Percentiles rank a stretch among this genome's conserved stretches.
Conservation (phyloP, 2,113 vertebrate genomes). For the Pycnonotus jocosus region DNA sequence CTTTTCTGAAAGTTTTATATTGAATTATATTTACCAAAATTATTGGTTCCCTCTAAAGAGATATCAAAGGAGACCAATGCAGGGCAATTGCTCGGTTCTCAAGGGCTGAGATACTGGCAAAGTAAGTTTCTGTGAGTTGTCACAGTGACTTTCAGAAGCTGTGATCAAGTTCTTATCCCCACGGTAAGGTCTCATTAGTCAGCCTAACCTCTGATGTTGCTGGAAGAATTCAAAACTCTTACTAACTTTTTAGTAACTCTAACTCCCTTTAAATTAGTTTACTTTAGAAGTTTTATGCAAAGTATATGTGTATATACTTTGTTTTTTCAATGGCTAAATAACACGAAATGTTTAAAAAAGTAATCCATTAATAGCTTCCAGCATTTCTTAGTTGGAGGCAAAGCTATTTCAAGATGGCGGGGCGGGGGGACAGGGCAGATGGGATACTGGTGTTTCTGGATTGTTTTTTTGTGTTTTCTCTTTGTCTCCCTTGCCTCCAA, state of each 20-base stretch:
- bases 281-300: not conserved
- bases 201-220: not conserved
- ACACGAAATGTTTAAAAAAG: not conserved
- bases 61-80: accelerated
- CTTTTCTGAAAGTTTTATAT: not conserved
- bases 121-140: not conserved
- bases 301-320: not conserved
- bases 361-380: not conserved
- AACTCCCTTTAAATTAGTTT: not conserved
- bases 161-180: not conserved
- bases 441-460: not conserved
- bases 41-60: not conserved
- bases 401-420: not conserved
- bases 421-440: accelerated
- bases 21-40: not conserved
- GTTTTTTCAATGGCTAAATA: not conserved
- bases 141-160: not conserved
- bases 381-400: not conserved
- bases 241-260: not conserved
- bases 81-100: not conserved
- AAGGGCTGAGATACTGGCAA: not conserved
- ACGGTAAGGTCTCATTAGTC: not conserved
- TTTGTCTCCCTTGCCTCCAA: not conserved
- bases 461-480: not conserved
- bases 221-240: not conserved